Evolutionary conservation across 1,140 invertebrate species (phyloP), one percentile per base, ranked within the genome.

Genomic region (Drosophila littoralis): DNA sequence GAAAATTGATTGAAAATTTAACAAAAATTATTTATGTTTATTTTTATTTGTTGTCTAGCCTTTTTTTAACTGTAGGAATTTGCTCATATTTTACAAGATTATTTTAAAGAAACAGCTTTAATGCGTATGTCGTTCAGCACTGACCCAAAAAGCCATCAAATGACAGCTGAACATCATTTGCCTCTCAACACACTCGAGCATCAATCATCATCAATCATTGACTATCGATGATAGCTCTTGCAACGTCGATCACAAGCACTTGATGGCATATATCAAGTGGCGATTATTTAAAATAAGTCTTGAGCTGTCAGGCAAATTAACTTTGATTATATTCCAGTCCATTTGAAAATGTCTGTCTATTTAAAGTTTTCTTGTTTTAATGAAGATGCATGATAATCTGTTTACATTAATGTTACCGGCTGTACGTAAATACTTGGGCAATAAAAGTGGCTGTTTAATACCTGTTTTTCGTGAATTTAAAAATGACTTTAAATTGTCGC

Each of bases 131-230:
- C 22, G 22, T 28, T 28, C 15, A 5, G 45, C 17, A 33, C 8
- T 54, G 13, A 54, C 33, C 13, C 33, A 36, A 54, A 36, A 35
- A 17, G 9, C 13, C 8, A 54, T 15, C 75, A 76, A 46, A 46
- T 76, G 40, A 42, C 57, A 63, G 10, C 33, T 72, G 48, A 51
- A 43, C 15, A 36, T 61, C 9, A 61, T 61, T 46, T 60, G 43
- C 13, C 35, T 36, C 35, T 15, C 43, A 17, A 1, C 57, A 59
- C 13, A 45, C 51, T 92, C 22, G 32, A 36, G 22, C 58, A 17
- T 63, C 33, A 54, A 54, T 54, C 51, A 54, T 68, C 81, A 78
- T 91, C 93, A 94, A 91, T 32, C 92, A 92, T 70, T 73, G 59
- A 67, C 40, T 33, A 51, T 32, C 40, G 48, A 13, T n/a, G 28